Evolutionary conservation across 2,113 vertebrate species (phyloP), one percentile per base, ranked within the genome.

Genomic region (Myrmophylax atrothorax): DNA sequence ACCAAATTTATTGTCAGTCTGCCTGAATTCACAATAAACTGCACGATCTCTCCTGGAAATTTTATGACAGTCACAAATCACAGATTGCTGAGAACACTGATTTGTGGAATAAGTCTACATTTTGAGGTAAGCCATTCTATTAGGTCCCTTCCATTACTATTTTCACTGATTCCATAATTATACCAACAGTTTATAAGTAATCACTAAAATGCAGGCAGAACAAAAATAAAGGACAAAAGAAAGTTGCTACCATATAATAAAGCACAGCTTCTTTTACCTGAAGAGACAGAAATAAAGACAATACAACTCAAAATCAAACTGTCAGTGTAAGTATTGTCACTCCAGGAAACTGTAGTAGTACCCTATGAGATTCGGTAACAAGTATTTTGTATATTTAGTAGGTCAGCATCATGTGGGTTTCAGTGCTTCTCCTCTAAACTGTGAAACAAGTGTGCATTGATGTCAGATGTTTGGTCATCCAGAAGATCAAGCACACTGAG

Each of bases 91-190:
- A 90, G 95, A 95, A 90, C 42, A 81, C 24, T 74, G 86, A 90
- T 80, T 90, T 86, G 55, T 60, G 17, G 38, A 81, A 25, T 59
- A 93, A 86, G 49, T 22, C 40, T 63, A 56, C 18, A n/a, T 17
- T 49, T 56, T 47, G 49, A 84, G 52, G 73, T 17, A 84, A 89
- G 31, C 8, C 19, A 84, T 70, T 92, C 38, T 75, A 80, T 76
- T 35, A 74, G 59, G 52, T 81, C 22, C 42, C 20, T 46, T 70
- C 63, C 50, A 60, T 80, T 84, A 84, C 20, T 78, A 28, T 92
- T 79, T 93, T 72, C 49, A 74, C 64, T 82, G 60, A 89, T 94
- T 95, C 40, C 28, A 35, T 78, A 95, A 92, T 95, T 94, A 94
- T 29, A 84, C 35, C 56, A 87, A 68, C 60, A 64, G 37, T 72